Evolutionary conservation across 2,888 invertebrate species (phyloP).

Genomic region (Quadriops clusia): DNA sequence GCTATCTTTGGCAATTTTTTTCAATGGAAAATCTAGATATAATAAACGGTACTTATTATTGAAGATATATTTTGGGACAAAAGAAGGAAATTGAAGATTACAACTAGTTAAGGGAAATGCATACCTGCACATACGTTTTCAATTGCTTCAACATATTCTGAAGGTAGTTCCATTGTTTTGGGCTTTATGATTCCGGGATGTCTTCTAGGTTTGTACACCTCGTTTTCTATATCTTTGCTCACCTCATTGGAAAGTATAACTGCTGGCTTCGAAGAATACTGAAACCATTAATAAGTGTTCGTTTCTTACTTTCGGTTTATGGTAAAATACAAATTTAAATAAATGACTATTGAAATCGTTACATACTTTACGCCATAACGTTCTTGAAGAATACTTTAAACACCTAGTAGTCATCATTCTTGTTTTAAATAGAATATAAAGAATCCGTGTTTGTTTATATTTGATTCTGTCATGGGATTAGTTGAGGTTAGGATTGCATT

Average conservation of each 20-base stretch:
- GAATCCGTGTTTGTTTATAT: too few relatives aligned
- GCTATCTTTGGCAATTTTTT: constrained; percentile 43
- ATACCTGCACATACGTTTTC: constrained; percentile 41
- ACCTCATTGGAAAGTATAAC: constrained; percentile 43
- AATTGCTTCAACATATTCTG: constrained; percentile 46
- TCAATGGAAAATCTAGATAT: constrained; percentile 45
- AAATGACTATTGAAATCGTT: too few relatives aligned
- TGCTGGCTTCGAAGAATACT: constrained; percentile 27
- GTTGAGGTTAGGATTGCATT: too few relatives aligned
- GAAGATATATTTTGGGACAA: too few relatives aligned
- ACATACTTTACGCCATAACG: too few relatives aligned
- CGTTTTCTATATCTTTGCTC: constrained; percentile 40
- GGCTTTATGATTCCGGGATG: constrained; percentile 60
- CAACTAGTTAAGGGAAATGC: neutral
- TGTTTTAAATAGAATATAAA: too few relatives aligned
- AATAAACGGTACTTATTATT: constrained; percentile 5
- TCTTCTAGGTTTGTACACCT: constrained; percentile 49
- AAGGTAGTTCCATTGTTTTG: constrained; percentile 45
- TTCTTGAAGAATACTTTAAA: too few relatives aligned
- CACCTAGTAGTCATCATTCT: too few relatives aligned
- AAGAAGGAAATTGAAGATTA: constrained; percentile 8
- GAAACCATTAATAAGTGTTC: constrained; percentile 4
- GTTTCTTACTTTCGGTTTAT: too few relatives aligned
- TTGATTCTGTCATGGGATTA: too few relatives aligned
- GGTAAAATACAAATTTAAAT: too few relatives aligned